Conservation (phyloP, 2,113 vertebrate species). For the Paratilapia polleni region DNA sequence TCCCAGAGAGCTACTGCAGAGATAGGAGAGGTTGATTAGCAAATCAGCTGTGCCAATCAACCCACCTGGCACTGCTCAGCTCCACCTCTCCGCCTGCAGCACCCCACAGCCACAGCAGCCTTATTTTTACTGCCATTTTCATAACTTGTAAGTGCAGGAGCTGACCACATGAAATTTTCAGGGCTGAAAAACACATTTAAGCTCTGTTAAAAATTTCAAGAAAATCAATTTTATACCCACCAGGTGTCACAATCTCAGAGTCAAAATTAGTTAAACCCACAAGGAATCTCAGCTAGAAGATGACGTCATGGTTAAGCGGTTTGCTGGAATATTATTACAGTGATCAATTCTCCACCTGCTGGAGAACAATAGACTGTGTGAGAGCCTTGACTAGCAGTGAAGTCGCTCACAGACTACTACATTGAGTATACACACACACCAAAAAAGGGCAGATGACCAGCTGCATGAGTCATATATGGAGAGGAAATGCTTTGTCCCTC, state of each 20-base stretch:
- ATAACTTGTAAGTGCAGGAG: background rate
- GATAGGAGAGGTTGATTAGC: background rate
- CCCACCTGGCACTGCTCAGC: background rate
- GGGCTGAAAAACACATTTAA: no score
- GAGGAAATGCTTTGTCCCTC: slow-evolving; percentile 11
- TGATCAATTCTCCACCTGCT: background rate
- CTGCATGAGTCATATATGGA: slow-evolving; percentile 20
- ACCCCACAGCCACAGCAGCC: no score
- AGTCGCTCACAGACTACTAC: background rate
- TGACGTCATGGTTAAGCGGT: no score
- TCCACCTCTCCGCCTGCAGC: no score
- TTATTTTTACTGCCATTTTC: background rate
- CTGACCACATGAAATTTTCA: no score
- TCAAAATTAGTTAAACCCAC: no score
- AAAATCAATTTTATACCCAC: no score
- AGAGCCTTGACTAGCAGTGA: background rate
- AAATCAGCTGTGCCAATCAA: background rate
- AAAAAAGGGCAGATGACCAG: background rate
- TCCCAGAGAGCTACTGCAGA: background rate
- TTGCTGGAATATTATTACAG: no score
- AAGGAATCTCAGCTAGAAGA: no score
- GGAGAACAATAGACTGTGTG: slow-evolving; percentile 6
- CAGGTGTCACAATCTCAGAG: no score
- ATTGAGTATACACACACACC: background rate
- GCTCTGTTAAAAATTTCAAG: no score